Conservation (phyloP, 2,113 vertebrate genomes). For the Mionectes macconnelli region DNA sequence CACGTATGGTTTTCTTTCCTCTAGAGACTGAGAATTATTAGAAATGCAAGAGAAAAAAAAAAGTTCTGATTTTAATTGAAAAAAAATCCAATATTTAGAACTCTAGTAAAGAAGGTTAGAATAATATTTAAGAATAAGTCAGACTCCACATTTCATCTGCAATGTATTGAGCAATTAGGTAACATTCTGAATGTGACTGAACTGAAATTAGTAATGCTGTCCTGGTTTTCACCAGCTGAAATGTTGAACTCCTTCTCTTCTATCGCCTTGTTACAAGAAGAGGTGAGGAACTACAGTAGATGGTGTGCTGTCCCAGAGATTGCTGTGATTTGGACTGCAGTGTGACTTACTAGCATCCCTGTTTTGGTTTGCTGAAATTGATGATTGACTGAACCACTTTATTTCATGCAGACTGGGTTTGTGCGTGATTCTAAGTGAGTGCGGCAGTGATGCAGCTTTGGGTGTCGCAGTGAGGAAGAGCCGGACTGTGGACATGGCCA, state of each 20-base stretch:
- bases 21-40: background rate
- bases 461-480: background rate
- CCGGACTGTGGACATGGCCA: rapidly evolving
- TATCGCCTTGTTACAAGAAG: background rate
- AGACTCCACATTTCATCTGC: background rate
- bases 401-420: background rate
- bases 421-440: background rate
- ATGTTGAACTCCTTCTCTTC: background rate
- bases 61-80: background rate
- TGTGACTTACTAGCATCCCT: background rate
- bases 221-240: background rate
- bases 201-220: background rate
- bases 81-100: background rate
- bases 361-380: background rate
- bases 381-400: background rate
- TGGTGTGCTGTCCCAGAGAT: background rate
- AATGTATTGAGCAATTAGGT: background rate
- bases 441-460: background rate
- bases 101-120: background rate
- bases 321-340: background rate
- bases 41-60: background rate
- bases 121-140: background rate
- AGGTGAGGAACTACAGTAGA: background rate
- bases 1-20: background rate
- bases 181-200: background rate